Conservation (phyloP, 2,113 vertebrate genomes). For the Chloropsis cyanopogon region DNA sequence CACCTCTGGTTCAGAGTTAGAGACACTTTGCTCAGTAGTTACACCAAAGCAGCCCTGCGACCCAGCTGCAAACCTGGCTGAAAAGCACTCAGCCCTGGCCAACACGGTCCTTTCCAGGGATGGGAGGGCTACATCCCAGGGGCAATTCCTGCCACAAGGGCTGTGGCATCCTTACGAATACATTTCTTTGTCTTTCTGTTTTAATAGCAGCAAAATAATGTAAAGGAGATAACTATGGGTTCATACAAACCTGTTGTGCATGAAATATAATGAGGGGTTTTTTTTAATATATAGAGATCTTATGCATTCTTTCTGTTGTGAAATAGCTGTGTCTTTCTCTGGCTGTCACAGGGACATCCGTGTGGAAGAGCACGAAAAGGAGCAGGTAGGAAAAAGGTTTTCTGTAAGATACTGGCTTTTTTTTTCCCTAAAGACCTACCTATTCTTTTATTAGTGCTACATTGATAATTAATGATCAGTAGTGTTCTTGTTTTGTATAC, state of each 20-base stretch:
- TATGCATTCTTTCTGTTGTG: background rate
- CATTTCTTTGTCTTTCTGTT: background rate
- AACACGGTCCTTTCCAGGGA: background rate
- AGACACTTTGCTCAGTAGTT: background rate
- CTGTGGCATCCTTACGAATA: background rate
- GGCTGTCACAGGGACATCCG: background rate
- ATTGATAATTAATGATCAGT: background rate
- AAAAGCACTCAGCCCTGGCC: background rate
- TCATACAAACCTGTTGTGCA: background rate
- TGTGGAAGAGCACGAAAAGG: background rate
- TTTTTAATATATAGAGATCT: background rate
- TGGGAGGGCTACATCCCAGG: background rate
- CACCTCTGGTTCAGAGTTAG: background rate
- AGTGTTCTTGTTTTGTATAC: background rate
- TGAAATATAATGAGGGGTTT: background rate
- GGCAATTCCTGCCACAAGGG: accelerated
- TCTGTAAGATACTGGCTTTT: background rate
- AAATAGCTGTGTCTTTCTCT: background rate
- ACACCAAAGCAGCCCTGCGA: background rate
- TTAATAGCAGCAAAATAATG: background rate
- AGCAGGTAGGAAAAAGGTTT: background rate
- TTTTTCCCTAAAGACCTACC: background rate
- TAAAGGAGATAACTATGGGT: background rate
- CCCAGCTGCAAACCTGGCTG: background rate
- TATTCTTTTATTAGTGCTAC: background rate